These are phyloP conservation scores for Cotesia congregata DNA, from an alignment of 2,888 invertebrate genomes.

Conservation along the genomic window DNA sequence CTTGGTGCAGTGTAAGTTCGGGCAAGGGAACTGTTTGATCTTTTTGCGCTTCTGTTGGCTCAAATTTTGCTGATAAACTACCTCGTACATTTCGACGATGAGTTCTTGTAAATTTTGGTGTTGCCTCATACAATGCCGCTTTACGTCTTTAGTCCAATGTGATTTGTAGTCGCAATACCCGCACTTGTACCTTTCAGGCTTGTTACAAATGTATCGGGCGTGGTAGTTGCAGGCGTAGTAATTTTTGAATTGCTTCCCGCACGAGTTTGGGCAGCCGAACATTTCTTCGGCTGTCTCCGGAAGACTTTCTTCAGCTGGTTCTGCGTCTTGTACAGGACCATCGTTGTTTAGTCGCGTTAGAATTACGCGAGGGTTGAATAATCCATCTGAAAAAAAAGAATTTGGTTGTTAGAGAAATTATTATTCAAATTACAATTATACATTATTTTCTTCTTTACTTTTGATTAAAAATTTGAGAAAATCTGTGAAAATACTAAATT, in stretches of 20 bases:
- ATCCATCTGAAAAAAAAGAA: too few species aligned
- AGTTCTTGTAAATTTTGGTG: neutral
- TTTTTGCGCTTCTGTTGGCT: neutral
- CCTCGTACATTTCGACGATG: neutral
- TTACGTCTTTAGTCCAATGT: neutral
- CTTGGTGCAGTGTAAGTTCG: neutral
- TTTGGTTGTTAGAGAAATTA: too few species aligned
- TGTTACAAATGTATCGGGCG: neutral
- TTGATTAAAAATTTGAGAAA: too few species aligned
- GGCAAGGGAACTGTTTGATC: neutral
- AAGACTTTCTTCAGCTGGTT: neutral
- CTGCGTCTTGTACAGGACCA: too few species aligned
- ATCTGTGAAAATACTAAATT: too few species aligned
- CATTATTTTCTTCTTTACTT: too few species aligned
- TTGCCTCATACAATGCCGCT: neutral
- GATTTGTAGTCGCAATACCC: neutral
- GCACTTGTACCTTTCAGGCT: neutral
- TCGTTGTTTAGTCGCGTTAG: neutral
- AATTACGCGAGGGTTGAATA: neutral
- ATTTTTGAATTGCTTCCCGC: neutral
- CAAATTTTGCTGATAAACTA: too few species aligned
- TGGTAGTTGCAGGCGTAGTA: neutral
- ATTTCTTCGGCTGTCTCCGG: neutral
- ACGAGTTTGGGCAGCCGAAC: neutral
- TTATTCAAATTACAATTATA: too few species aligned